These are phyloP conservation scores for Helicoverpa zea DNA, from an alignment of 1,140 invertebrate species.

Conservation along the genomic window DNA sequence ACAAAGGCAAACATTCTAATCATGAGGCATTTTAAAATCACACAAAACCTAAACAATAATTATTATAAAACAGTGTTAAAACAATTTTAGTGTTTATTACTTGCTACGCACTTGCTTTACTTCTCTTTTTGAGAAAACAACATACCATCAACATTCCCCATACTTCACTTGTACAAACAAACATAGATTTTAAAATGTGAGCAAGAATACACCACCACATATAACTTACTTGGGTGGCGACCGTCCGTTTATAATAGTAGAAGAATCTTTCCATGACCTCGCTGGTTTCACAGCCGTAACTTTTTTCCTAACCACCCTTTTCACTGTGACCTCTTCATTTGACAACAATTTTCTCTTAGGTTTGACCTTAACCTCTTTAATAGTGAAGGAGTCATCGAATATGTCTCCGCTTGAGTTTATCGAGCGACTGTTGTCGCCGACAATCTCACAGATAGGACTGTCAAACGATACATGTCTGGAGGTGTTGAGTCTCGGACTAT, in stretches of 20 bases:
- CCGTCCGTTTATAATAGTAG: constrained; percentile 72
- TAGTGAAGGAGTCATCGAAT: constrained; percentile 80
- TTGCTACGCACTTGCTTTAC: constrained; percentile 13
- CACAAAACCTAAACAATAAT: background rate
- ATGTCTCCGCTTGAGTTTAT: constrained; percentile 76
- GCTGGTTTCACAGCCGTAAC: constrained; percentile 60
- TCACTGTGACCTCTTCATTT: constrained; percentile 68
- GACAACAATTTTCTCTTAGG: constrained; percentile 70
- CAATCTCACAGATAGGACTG: constrained; percentile 74
- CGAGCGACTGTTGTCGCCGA: constrained; percentile 64
- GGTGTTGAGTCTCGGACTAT: constrained; percentile 54
- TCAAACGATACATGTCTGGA: constrained; percentile 77
- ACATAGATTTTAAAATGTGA: constrained; percentile 9
- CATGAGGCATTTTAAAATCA: background rate
- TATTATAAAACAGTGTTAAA: background rate
- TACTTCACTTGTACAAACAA: constrained; percentile 10
- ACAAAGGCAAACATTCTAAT: background rate
- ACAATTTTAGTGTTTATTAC: background rate
- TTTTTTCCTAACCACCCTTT: constrained; percentile 67
- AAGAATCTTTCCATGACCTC: constrained; percentile 72
- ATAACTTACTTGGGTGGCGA: constrained; percentile 60
- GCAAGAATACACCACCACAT: background rate
- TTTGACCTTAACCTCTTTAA: constrained; percentile 70
- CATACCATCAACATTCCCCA: background rate
- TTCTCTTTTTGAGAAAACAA: constrained; percentile 12